Percentiles rank a stretch among this genome's conserved stretches.
These are phyloP conservation scores for Pecten maximus DNA, from an alignment of 2,888 invertebrate species.

Conservation along the genomic window DNA sequence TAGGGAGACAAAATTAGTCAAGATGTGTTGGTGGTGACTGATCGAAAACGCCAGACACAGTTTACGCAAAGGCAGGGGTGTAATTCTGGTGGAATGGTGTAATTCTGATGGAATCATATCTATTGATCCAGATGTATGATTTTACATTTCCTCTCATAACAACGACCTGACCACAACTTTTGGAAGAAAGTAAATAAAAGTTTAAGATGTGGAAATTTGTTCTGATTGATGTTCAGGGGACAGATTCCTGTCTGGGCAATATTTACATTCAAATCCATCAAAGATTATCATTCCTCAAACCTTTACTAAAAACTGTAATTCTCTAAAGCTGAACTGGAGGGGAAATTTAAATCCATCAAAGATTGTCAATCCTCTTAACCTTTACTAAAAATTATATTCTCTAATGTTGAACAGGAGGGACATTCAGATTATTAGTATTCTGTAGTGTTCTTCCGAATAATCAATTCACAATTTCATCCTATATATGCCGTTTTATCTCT, in stretches of 20 bases:
- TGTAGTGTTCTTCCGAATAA: too few relatives aligned
- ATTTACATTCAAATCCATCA: not conserved
- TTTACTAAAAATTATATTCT: too few relatives aligned
- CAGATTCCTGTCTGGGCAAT: not conserved
- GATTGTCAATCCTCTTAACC: too few relatives aligned
- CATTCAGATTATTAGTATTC: too few relatives aligned
- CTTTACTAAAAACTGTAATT: not conserved
- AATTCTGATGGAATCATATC: not conserved
- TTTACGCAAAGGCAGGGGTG: not conserved
- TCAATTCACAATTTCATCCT: too few relatives aligned
- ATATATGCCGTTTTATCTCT: too few relatives aligned
- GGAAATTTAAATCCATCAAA: too few relatives aligned
- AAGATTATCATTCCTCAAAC: not conserved
- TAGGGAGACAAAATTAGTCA: not conserved
- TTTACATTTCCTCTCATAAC: too few relatives aligned
- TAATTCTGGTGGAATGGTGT: not conserved
- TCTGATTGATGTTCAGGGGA: not conserved
- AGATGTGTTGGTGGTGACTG: not conserved
- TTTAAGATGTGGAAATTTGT: not conserved
- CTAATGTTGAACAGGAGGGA: too few relatives aligned
- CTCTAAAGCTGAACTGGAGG: too few relatives aligned
- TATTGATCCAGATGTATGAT: too few relatives aligned
- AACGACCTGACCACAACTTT: too few relatives aligned
- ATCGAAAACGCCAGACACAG: not conserved
- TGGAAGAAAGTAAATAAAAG: not conserved